Evolutionary conservation across 30 jellyfish, hydroid and myxozoan species (phyloP).

Genomic region (Mastigias papua): DNA sequence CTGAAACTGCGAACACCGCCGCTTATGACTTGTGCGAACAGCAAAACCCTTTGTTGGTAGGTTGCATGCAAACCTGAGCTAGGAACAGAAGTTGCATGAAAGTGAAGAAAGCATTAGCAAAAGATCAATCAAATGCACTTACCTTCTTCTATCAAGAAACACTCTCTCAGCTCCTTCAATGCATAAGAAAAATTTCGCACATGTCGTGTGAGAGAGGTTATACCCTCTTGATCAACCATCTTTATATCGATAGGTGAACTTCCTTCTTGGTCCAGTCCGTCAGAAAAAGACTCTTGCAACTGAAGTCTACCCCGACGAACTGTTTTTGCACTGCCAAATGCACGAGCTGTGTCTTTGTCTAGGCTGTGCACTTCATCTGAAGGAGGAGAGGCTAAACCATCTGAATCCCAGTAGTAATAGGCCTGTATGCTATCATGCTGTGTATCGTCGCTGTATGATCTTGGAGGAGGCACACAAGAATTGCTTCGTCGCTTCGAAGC

Average conservation of each 20-base stretch:
- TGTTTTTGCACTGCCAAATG: conserved; percentile 15
- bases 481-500: not conserved
- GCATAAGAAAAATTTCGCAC: conserved; percentile 93
- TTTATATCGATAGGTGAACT: conserved; percentile 54
- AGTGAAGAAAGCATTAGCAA: not conserved
- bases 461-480: conserved; percentile 17
- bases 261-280: conserved; percentile 77
- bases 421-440: conserved; percentile 9
- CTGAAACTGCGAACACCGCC: too few relatives aligned
- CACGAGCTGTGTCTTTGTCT: conserved; percentile 10
- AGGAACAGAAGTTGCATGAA: not conserved
- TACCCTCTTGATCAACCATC: conserved; percentile 97
- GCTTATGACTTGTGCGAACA: too few relatives aligned
- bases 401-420: conserved; percentile 50
- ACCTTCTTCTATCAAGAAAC: conserved; percentile 71
- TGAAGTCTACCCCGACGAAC: conserved; percentile 22
- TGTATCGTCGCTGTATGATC: conserved; percentile 45
- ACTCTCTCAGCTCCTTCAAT: conserved; percentile 72
- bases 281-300: conserved; percentile 16
- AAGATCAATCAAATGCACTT: not conserved
- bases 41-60: too few relatives aligned
- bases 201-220: conserved; percentile 89
- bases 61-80: too few relatives aligned
- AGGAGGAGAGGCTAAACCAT: conserved; percentile 34
- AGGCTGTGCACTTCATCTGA: conserved; percentile 27